Evolutionary conservation across 2,888 invertebrate genomes (phyloP).

Genomic region (Philonicus albiceps): DNA sequence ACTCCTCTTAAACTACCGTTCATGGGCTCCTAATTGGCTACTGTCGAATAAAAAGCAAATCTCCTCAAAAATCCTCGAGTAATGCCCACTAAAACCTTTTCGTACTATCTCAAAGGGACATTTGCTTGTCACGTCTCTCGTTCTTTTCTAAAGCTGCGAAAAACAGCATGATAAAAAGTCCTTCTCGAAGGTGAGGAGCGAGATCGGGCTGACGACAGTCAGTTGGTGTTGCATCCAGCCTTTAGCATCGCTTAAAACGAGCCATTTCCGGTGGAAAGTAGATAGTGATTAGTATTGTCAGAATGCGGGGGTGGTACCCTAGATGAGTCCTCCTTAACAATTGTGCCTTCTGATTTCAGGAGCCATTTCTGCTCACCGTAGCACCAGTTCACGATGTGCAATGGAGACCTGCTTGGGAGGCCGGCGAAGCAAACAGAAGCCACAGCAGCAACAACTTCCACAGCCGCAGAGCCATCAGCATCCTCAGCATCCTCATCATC

Average conservation of each 20-base stretch:
- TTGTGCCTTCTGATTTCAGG: conserved; percentile 41
- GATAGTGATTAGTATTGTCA: conserved; percentile 30
- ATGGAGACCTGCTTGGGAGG: conserved; percentile 63
- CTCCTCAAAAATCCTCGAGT: neutral
- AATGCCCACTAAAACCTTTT: neutral
- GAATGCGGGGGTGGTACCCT: neutral
- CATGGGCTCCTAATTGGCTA: neutral
- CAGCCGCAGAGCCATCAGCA: conserved; percentile 51
- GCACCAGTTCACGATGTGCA: conserved; percentile 59
- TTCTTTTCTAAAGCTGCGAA: neutral
- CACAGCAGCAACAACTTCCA: conserved; percentile 50
- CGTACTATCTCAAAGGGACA: neutral
- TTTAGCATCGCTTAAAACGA: neutral
- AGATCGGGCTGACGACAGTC: neutral
- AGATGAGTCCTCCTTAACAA: neutral
- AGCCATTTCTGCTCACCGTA: conserved; percentile 46
- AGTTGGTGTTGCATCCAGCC: neutral
- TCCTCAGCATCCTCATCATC: conserved; percentile 50
- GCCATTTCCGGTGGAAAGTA: conserved; percentile 3
- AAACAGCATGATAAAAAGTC: neutral
- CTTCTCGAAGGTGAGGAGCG: neutral
- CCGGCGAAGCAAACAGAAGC: conserved; percentile 58
- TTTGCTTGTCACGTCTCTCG: neutral
- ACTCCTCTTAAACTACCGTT: neutral
- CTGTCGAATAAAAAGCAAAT: neutral